Evolutionary conservation across 2,113 vertebrate species (phyloP).

Genomic region (Rhombomys opimus): DNA sequence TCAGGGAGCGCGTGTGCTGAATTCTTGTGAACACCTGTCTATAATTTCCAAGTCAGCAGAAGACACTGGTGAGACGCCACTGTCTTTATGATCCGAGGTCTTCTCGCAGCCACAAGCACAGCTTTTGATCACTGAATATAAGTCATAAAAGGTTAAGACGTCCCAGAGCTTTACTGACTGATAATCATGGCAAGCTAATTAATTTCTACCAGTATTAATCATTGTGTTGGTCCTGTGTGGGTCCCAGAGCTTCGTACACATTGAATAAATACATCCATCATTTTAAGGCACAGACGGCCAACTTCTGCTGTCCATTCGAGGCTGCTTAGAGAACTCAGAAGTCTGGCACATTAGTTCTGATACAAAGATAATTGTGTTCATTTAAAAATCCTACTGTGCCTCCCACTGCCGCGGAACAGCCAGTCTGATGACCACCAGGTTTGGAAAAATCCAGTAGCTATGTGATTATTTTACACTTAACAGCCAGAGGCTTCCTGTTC

Average conservation of each 20-base stretch:
- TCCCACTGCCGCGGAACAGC: not conserved
- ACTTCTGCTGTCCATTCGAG: not conserved
- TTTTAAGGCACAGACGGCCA: not conserved
- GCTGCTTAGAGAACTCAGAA: not conserved
- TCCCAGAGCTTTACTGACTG: not conserved
- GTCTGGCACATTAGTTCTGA: not conserved
- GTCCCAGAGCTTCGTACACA: not conserved
- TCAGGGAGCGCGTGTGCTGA: not conserved
- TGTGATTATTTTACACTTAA: slow-evolving; percentile 15
- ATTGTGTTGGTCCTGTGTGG: not conserved
- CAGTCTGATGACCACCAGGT: not conserved
- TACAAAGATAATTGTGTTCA: not conserved
- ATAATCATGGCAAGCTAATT: not conserved
- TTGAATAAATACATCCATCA: not conserved
- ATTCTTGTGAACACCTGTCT: not conserved
- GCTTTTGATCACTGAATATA: not conserved
- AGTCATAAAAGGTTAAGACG: not conserved
- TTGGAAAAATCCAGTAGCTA: not conserved
- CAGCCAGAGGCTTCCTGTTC: not conserved
- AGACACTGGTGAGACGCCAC: not conserved
- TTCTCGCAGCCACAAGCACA: not conserved
- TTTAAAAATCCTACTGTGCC: not conserved
- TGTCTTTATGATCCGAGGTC: not conserved
- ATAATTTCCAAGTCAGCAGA: not conserved
- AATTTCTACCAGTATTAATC: not conserved